Base-by-base conservation (phyloP, 2,113 vertebrate genomes). In the Arvicanthis niloticus region DNA sequence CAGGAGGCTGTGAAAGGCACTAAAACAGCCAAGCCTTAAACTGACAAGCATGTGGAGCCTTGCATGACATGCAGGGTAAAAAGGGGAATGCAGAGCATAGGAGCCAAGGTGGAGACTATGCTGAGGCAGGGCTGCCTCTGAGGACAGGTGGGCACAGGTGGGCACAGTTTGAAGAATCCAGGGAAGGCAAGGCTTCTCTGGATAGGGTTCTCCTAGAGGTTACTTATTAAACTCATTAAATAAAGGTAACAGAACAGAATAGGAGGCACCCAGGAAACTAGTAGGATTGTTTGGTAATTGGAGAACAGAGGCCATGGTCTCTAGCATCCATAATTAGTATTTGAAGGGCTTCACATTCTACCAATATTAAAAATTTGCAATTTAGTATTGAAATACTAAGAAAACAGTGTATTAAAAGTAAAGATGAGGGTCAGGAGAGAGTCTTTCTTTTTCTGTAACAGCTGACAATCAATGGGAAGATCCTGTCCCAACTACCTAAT, bases 191-290 rank as follows among this genome's bases (percentile, higher is more conserved):
- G 88, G 29, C n/a, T 92, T 45, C 58, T 91, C 42, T n/a, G 58
- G 37, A 65, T 93, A 67, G 15, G 21, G 88, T 97, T 94, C 75
- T 7, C 37, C 29, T 4, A 78, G 48, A 72, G 53, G 78, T 96
- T 95, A 97, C n/a, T 95, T 73, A 97, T 89, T 96, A 96, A 94
- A n/a, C 70, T 91, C 51, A 84, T 88, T 92, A 95, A 96, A 91
- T 78, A 94, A 94, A 93, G 76, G 56, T 67, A 95, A 96, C 11
- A 40, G 89, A 75, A 82, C n/a, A 91, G 89, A 93, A 91, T 1
- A n/a, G 56, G 65, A 90, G 45, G 67, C 51, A 81, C 51, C 72
- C 37, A 87, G 42, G 60, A 89, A 95, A 91, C 3, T 45, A 94
- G 40, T 2, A 10, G 29, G 45, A 42, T n/a, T 72, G 34, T 48